Percentiles rank a stretch among this genome's conserved stretches.
Evolutionary conservation across 1,140 invertebrate genomes (phyloP).

Genomic region (Ctenoplectra terminalis): DNA sequence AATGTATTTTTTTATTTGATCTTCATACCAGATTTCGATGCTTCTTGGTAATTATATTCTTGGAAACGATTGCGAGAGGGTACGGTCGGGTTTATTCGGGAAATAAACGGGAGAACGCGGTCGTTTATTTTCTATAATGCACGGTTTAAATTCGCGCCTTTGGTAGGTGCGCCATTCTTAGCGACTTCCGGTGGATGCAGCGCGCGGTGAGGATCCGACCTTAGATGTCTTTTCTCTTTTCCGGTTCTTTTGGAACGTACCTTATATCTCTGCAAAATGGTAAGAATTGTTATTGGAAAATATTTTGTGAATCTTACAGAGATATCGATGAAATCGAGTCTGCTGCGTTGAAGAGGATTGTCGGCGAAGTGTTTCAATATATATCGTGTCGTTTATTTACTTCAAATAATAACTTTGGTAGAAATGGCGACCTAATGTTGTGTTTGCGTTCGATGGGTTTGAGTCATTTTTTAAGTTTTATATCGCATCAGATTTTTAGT

Average conservation of each 20-base stretch:
- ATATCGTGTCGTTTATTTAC: slow-evolving; percentile 26
- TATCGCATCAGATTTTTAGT: background rate
- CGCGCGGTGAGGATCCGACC: background rate
- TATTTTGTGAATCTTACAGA: slow-evolving; percentile 32
- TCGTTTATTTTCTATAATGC: background rate
- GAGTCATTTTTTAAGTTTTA: background rate
- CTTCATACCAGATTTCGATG: background rate
- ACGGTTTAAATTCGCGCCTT: slow-evolving; percentile 29
- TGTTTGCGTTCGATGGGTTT: background rate
- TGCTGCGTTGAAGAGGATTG: background rate
- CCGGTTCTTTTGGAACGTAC: slow-evolving; percentile 35
- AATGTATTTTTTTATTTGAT: too few species aligned
- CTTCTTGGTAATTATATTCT: background rate
- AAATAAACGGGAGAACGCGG: too few species aligned
- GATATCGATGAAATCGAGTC: slow-evolving; percentile 6
- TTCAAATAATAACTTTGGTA: background rate
- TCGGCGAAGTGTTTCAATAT: background rate
- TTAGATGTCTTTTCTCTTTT: slow-evolving; percentile 19
- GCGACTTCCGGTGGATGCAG: background rate
- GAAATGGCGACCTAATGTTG: slow-evolving; percentile 14
- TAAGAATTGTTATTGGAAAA: slow-evolving; percentile 51
- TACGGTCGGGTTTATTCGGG: background rate
- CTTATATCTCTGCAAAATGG: slow-evolving; percentile 42
- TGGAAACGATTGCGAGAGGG: background rate
- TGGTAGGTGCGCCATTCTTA: background rate